A percentile compares a stretch with the other conserved stretches of the same genome.
Evolutionary conservation across 1,140 invertebrate species (phyloP).

Genomic region (Drosophila punjabiensis): DNA sequence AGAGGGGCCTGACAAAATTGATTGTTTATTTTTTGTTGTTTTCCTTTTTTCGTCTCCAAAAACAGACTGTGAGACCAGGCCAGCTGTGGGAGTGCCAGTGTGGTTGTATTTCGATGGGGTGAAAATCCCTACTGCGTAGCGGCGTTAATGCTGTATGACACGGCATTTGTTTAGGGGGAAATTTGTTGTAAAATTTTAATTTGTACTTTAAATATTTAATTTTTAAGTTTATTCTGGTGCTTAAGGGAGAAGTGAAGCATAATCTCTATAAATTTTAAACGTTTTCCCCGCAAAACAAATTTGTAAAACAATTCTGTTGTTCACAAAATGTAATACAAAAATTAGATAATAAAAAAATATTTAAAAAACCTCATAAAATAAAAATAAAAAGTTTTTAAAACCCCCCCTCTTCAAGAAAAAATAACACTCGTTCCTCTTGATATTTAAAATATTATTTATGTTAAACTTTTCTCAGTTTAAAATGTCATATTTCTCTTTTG

Average conservation of each 20-base stretch:
- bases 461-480: constrained; percentile 41
- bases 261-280: background rate
- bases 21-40: constrained; percentile 52
- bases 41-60: constrained; percentile 21
- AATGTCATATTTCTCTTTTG: constrained; percentile 42
- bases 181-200: background rate
- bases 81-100: constrained; percentile 29
- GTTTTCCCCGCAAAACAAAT: too few species aligned
- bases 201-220: background rate
- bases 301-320: too few species aligned
- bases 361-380: background rate
- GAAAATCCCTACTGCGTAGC: background rate
- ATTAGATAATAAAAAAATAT: background rate
- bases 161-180: background rate
- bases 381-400: too few species aligned
- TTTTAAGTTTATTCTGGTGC: too few species aligned
- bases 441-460: constrained; percentile 55
- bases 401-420: background rate
- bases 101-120: background rate
- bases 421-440: constrained; percentile 15
- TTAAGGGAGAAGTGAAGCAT: background rate
- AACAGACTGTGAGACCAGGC: constrained; percentile 41
- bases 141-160: constrained; percentile 11
- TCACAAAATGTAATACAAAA: too few species aligned
- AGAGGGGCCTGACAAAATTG: constrained; percentile 22